A percentile compares a stretch with the other conserved stretches of the same genome.
Conservation (phyloP, 2,113 vertebrate species). For the Hemiprocne comata region DNA sequence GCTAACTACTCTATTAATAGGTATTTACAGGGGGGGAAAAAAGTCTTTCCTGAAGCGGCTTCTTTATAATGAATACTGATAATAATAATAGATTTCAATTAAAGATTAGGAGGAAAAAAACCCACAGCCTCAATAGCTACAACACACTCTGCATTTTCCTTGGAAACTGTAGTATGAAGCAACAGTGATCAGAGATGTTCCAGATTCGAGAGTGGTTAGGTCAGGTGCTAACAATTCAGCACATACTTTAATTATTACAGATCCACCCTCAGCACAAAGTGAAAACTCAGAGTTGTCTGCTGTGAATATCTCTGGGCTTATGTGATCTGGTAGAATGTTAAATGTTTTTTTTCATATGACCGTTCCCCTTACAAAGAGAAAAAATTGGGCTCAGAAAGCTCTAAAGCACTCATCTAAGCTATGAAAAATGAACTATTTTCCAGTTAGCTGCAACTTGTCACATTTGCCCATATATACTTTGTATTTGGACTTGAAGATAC, state of each 20-base stretch:
- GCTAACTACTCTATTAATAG: background rate
- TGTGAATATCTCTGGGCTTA: background rate
- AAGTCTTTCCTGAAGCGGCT: background rate
- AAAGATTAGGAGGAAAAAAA: background rate
- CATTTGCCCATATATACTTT: background rate
- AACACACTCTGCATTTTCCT: background rate
- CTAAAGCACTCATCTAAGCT: background rate
- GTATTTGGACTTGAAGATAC: background rate
- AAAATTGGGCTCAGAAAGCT: background rate
- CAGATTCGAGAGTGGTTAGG: background rate
- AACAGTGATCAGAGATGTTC: background rate
- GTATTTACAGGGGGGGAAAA: background rate
- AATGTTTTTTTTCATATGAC: background rate
- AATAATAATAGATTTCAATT: conserved; percentile 40
- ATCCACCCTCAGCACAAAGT: background rate
- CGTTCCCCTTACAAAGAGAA: background rate
- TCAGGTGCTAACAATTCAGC: background rate
- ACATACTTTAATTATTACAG: background rate
- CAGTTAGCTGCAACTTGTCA: background rate
- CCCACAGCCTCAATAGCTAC: background rate
- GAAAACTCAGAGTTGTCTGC: background rate
- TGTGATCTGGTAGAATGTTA: background rate
- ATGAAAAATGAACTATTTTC: background rate
- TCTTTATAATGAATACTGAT: background rate
- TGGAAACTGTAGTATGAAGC: background rate